phyloP scores from a whole-genome alignment of 2,888 invertebrate genomes.

The Volucella inanis region DNA sequence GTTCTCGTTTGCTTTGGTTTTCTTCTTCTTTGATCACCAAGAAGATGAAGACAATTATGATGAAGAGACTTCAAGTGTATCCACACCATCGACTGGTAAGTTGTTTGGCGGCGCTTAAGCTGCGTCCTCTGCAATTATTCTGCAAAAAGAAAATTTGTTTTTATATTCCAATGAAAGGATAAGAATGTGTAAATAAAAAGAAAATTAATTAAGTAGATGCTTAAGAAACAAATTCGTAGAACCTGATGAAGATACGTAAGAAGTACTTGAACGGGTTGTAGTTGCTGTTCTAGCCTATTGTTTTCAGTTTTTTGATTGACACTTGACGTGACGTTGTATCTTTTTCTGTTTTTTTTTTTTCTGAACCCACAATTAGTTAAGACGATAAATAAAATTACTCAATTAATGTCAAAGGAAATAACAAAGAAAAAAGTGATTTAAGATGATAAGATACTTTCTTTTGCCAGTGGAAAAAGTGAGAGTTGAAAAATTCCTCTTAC shows the following conservation, averaged over 20 bases:
- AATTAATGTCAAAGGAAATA: constrained; percentile 22
- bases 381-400: constrained; percentile 18
- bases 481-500: not conserved
- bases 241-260: not conserved
- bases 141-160: constrained; percentile 14
- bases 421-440: constrained; percentile 17
- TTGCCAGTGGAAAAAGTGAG: constrained; percentile 7
- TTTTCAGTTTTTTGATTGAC: constrained; percentile 17
- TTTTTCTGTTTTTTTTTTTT: not conserved
- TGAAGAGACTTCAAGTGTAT: constrained; percentile 22
- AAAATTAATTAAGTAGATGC: constrained; percentile 23
- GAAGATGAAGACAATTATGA: not conserved
- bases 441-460: not conserved
- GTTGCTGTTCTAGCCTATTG: not conserved
- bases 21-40: constrained; percentile 2
- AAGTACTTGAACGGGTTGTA: constrained; percentile 29
- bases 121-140: constrained; percentile 43
- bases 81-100: constrained; percentile 15
- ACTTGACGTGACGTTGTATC: constrained; percentile 16
- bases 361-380: constrained; percentile 30
- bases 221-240: constrained; percentile 19
- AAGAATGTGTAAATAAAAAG: not conserved
- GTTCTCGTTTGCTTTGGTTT: constrained; percentile 35
- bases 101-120: constrained; percentile 28
- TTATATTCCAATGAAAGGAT: too few relatives aligned